Evolutionary conservation across 2,797 vertebrate genomes (phyloP), one percentile per base, ranked within the genome.

Genomic region (Lemur catta): DNA sequence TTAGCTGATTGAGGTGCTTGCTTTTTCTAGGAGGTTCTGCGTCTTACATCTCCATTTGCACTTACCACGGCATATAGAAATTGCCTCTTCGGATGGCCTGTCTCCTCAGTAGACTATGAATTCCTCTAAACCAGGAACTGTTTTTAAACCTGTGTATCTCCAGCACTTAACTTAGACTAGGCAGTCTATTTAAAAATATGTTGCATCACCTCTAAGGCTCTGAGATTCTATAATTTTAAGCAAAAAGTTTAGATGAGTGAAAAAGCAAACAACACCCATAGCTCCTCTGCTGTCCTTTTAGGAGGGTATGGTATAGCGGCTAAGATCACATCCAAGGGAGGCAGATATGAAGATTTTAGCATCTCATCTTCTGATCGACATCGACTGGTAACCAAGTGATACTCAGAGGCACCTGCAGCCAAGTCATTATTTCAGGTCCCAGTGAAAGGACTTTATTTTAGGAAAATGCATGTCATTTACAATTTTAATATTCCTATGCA

Each of bases 381-480:
- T 7, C 26, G 75, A 76, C 79, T 69, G 50, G 75, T 79, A 88
- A 80, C 76, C 88, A 89, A 82, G 75, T 67, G 57, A 55, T 57
- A 61, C 69, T 35, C 81, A 89, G 82, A 63, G 82, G 55, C n/a
- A 92, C 52, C 52, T 69, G 72, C 35, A 82, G n/a, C 72, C 55
- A 88, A 91, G 67, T 90, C 4, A 7, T 67, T 89, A 92, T 65
- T 91, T 72, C 38, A 82, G 93, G 86, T 76, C 65, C 2, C 71
- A 69, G n/a, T 4, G 33, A 65, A 94, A 95, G 89, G 30, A 78
- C 52, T 93, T n/a, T 67, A 50, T 82, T 97, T 96, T 79, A 94
- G 84, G 72, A 93, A 95, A 90, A 67, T 84, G 59, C 18, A n/a
- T 33, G 18, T 46, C 81, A 93, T 85, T 92, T 94, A 92, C 17